Evolutionary conservation across 2,888 invertebrate genomes (phyloP), one percentile per base, ranked within the genome.

Genomic region (Sepiola atlantica): DNA sequence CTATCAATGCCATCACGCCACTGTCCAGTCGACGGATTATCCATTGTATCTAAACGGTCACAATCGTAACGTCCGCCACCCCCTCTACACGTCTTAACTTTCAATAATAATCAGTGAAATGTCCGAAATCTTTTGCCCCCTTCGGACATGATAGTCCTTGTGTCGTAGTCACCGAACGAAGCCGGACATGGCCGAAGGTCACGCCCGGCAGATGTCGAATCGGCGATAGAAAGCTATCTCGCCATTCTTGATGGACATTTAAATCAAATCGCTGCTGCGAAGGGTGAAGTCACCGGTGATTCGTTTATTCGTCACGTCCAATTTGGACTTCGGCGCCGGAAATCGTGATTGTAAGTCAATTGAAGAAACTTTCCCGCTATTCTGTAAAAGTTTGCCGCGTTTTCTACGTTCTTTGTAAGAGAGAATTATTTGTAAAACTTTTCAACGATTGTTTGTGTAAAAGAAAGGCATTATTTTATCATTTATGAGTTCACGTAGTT

Each of bases 121-220:
- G 32, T 77, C 32, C 77, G n/a, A n/a, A n/a, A 77, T 32, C 45
- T 45, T n/a, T 77, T 77, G 77, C 77, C 77, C 77, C 1, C 77
- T 20, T 57, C 45, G 14, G 77, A 77, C 77, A 77, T 77, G 77
- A 77, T 32, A n/a, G n/a, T 77, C 0, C 55, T 92, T 55, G 18
- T 92, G 55, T 92, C 45, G 24, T 16, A 45, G 92, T 92, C 55
- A 24, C 92, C 55, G 92, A 55, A 92, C 28, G 28, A 55, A 55
- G 54, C n/a, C 92, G 55, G 14, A n/a, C 92, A 92, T 55, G 45
- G 18, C 45, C 92, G n/a, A 55, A 92, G 55, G 92, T 92, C 92
- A 92, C 54, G 92, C 92, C 28, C 92, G 92, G 92, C 92, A 92
- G 45, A 45, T 92, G 92, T 92, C 92, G 54, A 55, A n/a, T 28